Evolutionary conservation across 2,888 invertebrate species (phyloP).

Genomic region (Hololepta plana): DNA sequence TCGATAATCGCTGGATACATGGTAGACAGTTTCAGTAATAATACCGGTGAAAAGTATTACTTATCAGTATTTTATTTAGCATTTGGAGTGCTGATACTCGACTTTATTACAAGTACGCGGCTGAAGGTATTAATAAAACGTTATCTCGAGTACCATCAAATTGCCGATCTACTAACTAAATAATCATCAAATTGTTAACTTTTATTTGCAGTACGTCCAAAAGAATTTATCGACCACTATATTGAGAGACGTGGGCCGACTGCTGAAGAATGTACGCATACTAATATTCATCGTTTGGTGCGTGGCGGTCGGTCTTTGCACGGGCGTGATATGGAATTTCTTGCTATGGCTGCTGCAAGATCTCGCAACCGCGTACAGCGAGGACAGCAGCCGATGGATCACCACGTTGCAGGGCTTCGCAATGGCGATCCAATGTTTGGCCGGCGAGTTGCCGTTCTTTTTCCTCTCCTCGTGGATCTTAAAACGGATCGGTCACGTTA

Average conservation of each 20-base stretch:
- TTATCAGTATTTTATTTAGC: conserved; percentile 65
- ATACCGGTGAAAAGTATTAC: conserved; percentile 49
- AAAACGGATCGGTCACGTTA: conserved; percentile 49
- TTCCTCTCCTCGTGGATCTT: conserved; percentile 66
- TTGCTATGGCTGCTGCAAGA: conserved; percentile 73
- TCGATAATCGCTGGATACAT: conserved; percentile 59
- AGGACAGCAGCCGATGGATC: conserved; percentile 22
- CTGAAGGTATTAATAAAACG: too few relatives aligned
- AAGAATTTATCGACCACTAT: conserved; percentile 48
- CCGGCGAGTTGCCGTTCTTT: conserved; percentile 75
- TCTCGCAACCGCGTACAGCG: conserved; percentile 31
- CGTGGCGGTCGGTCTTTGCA: conserved; percentile 63
- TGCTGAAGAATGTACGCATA: conserved; percentile 47
- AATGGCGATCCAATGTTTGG: conserved; percentile 62
- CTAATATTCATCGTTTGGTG: conserved; percentile 66
- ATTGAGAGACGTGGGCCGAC: conserved; percentile 44
- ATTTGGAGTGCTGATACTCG: conserved; percentile 43
- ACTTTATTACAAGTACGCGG: conserved; percentile 44
- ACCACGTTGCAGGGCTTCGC: conserved; percentile 33
- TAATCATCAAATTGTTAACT: too few relatives aligned
- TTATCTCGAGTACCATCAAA: too few relatives aligned
- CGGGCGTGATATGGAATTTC: conserved; percentile 75
- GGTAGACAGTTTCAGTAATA: conserved; percentile 55
- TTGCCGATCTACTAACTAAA: background rate
- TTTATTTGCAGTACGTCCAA: conserved; percentile 37